Conservation (phyloP, 2,888 invertebrate genomes). For the Beris chalybata region DNA sequence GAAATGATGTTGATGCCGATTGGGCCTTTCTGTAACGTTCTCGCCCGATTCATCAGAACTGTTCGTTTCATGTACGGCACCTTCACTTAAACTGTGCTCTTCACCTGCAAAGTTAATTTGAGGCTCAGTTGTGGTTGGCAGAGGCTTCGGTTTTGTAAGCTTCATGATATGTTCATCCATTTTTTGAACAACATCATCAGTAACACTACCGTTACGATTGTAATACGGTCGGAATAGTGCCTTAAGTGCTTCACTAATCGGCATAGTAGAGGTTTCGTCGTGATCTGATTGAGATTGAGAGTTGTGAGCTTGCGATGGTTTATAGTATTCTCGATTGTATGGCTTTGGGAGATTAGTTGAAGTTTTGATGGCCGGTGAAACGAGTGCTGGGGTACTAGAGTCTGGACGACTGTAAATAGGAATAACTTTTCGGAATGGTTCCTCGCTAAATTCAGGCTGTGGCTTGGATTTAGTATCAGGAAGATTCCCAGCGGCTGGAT, state of each 20-base stretch:
- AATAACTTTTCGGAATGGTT: conserved; percentile 3
- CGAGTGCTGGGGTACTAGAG: not conserved
- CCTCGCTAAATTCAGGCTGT: not conserved
- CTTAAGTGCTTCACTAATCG: conserved; percentile 50
- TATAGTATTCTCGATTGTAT: conserved; percentile 46
- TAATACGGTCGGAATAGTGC: conserved; percentile 50
- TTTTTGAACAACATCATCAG: conserved; percentile 44
- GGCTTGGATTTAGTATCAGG: not conserved
- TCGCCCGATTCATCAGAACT: conserved; percentile 31
- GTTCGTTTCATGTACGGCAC: conserved; percentile 24
- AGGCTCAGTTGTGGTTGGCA: conserved; percentile 40
- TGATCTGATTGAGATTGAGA: conserved; percentile 9
- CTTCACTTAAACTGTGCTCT: conserved; percentile 43
- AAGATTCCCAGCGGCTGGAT: not conserved
- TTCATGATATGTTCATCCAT: conserved; percentile 51
- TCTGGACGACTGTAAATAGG: conserved; percentile 23
- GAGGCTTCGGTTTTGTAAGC: conserved; percentile 37
- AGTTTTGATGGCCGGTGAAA: not conserved
- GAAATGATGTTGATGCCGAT: conserved; percentile 31
- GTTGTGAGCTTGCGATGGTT: conserved; percentile 31
- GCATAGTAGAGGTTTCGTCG: conserved; percentile 27
- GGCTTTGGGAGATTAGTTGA: conserved; percentile 39
- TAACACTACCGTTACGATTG: conserved; percentile 47
- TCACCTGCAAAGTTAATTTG: conserved; percentile 55
- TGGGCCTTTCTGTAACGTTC: not conserved